A percentile compares a stretch with the other conserved stretches of the same genome.
These are phyloP conservation scores for Hirtodrosophila alboralis DNA, from an alignment of 2,888 invertebrate genomes.

Conservation along the genomic window DNA sequence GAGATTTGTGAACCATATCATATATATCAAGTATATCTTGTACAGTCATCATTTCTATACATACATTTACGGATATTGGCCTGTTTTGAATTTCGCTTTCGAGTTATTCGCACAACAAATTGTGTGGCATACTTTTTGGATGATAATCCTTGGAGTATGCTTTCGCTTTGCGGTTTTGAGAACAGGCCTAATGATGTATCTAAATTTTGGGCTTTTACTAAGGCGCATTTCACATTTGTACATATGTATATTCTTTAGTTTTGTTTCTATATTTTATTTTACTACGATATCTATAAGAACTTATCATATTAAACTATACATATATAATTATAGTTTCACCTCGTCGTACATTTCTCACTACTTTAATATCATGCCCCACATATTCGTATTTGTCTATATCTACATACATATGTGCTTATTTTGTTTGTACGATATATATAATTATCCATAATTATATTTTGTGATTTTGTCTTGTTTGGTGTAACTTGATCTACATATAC, in stretches of 20 bases:
- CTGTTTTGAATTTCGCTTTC: no score
- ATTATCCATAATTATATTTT: constrained; percentile 31
- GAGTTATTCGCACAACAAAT: no score
- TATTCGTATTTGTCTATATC: constrained; percentile 46
- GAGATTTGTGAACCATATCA: constrained; percentile 3
- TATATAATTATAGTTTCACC: constrained; percentile 3
- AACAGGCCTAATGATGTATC: neutral
- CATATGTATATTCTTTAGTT: constrained; percentile 19
- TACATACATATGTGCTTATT: constrained; percentile 15
- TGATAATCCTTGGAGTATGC: no score
- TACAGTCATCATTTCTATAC: no score
- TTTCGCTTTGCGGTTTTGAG: no score
- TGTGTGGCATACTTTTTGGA: no score
- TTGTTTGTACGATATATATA: constrained; percentile 34
- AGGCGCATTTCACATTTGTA: constrained; percentile 44
- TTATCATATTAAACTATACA: constrained; percentile 11
- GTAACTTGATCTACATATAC: constrained; percentile 44
- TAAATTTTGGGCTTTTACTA: constrained; percentile 16
- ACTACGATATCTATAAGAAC: constrained; percentile 17
- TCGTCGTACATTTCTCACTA: constrained; percentile 39
- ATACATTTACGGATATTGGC: no score
- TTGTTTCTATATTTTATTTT: constrained; percentile 14
- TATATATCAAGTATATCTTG: constrained; percentile 2
- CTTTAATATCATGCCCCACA: constrained; percentile 27
- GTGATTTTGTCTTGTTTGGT: constrained; percentile 57